phyloP scores from a whole-genome alignment of 2,888 invertebrate genomes.

The Rotaria sp. region DNA sequence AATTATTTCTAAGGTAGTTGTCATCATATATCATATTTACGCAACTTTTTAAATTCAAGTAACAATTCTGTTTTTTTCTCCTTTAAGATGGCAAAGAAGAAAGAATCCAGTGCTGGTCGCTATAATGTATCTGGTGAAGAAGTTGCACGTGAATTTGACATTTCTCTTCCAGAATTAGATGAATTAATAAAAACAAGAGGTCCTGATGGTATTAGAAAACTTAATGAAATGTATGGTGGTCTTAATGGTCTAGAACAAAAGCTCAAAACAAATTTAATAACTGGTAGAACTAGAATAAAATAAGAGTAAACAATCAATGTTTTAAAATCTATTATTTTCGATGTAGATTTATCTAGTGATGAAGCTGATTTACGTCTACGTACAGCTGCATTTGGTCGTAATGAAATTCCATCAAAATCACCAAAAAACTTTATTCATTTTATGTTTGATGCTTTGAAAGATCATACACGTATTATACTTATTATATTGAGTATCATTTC shows the following conservation, averaged over 20 bases:
- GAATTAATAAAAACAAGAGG: conserved; percentile 31
- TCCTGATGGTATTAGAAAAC: conserved; percentile 6
- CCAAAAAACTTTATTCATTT: conserved; percentile 32
- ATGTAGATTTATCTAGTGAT: not conserved
- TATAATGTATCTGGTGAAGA: no score
- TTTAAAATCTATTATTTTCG: no score
- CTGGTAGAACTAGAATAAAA: not conserved
- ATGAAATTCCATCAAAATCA: conserved; percentile 35
- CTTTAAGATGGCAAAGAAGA: no score
- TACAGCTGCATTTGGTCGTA: not conserved
- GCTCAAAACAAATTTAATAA: not conserved
- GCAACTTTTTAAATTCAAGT: no score
- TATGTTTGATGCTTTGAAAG: conserved; percentile 33
- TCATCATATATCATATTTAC: no score
- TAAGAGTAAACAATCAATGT: no score
- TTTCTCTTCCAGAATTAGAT: no score
- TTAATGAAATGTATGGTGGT: conserved; percentile 21
- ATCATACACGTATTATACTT: conserved; percentile 32
- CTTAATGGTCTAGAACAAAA: not conserved
- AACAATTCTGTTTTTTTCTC: no score
- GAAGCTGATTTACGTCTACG: not conserved
- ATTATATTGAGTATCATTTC: conserved; percentile 57
- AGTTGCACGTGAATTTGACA: no score
- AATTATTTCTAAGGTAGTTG: no score
- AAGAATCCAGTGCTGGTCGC: no score